Conservation (phyloP, 2,797 vertebrate genomes). For the Pangasius larnaudii region DNA sequence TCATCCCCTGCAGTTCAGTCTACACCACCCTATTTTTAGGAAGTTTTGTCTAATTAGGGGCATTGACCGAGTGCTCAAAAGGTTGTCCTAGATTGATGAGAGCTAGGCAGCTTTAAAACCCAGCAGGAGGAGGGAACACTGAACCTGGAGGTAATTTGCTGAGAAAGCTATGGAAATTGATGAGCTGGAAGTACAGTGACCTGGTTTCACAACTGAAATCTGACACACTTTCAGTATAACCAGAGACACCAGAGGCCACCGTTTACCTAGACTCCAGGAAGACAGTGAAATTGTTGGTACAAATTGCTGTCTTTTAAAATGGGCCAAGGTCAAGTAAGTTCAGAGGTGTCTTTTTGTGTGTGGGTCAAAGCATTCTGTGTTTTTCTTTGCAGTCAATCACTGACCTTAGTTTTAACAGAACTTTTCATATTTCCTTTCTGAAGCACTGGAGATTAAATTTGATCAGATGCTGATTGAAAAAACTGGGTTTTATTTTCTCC, state of each 20-base stretch:
- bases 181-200: constrained; percentile 65
- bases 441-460: constrained; percentile 59
- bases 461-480: constrained; percentile 60
- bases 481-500: constrained; percentile 21
- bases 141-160: constrained; percentile 47
- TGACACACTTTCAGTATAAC: constrained; percentile 16
- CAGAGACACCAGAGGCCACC: constrained; percentile 1
- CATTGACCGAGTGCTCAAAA: constrained; percentile 59
- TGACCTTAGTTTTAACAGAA: constrained; percentile 68
- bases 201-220: constrained; percentile 50
- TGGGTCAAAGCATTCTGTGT: neutral
- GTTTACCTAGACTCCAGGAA: constrained; percentile 10
- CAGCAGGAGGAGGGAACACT: constrained; percentile 47
- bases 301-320: neutral
- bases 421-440: constrained; percentile 68
- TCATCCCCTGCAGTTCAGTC: constrained; percentile 23
- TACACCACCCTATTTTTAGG: constrained; percentile 64
- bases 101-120: constrained; percentile 51
- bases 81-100: constrained; percentile 73
- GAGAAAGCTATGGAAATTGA: constrained; percentile 63
- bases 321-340: neutral
- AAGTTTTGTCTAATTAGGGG: constrained; percentile 66
- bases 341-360: neutral
- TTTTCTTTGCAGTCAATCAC: constrained; percentile 24
- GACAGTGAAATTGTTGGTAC: neutral